Conservation (phyloP, 2,888 invertebrate genomes). For the Subacronicta megacephala region DNA sequence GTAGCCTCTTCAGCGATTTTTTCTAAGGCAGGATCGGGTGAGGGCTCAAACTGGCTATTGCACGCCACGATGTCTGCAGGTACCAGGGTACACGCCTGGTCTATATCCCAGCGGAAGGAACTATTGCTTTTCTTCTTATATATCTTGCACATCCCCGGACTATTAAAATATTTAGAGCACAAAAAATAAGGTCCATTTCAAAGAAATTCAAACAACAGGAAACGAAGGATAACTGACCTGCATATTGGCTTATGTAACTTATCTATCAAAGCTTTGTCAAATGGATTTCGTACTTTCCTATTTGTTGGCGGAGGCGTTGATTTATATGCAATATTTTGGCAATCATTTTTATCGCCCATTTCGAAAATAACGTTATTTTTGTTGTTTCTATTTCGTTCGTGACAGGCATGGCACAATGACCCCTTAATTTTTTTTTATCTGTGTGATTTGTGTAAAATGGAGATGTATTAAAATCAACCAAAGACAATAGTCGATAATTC, state of each 20-base stretch:
- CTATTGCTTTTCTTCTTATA: slow-evolving; percentile 80
- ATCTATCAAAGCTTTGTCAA: slow-evolving; percentile 91
- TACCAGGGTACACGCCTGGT: slow-evolving; percentile 91
- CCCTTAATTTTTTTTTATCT: too few relatives aligned
- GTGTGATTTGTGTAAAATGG: too few relatives aligned
- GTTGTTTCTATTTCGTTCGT: slow-evolving; percentile 37
- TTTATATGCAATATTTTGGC: slow-evolving; percentile 72
- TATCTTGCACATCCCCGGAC: slow-evolving; percentile 87
- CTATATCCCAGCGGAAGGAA: slow-evolving; percentile 91
- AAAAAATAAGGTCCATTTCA: not conserved
- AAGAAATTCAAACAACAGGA: not conserved
- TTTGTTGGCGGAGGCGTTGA: slow-evolving; percentile 80
- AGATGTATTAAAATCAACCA: too few relatives aligned
- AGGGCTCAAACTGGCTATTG: slow-evolving; percentile 90
- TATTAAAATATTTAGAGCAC: slow-evolving; percentile 44
- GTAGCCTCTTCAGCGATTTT: slow-evolving; percentile 92
- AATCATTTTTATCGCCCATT: slow-evolving; percentile 82
- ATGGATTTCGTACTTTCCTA: slow-evolving; percentile 91
- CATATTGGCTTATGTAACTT: slow-evolving; percentile 92
- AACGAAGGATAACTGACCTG: slow-evolving; percentile 83
- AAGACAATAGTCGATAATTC: too few relatives aligned
- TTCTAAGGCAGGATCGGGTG: slow-evolving; percentile 91
- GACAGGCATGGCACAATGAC: slow-evolving; percentile 44
- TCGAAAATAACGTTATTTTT: slow-evolving; percentile 78
- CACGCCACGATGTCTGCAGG: slow-evolving; percentile 92